Evolutionary conservation across 2,113 vertebrate genomes (phyloP).

Genomic region (Lonchura striata): DNA sequence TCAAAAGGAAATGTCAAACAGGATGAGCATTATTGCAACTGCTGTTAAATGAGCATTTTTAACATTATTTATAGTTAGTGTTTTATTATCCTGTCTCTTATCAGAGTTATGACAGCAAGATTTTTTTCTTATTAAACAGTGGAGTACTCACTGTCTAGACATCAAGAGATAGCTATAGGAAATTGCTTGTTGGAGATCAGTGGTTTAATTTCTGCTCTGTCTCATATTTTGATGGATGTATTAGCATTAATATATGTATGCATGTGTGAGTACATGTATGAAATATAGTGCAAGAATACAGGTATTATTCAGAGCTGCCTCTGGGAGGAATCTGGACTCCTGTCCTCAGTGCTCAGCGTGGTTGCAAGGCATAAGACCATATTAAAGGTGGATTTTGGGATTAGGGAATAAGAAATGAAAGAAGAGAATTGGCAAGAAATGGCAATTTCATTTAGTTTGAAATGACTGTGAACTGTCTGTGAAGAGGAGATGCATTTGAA

Average conservation of each 20-base stretch:
- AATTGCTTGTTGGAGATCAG: background rate
- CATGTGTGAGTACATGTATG: background rate
- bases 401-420: background rate
- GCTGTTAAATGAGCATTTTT: slow-evolving; percentile 14
- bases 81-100: background rate
- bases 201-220: background rate
- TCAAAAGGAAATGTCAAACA: slow-evolving; percentile 33
- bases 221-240: background rate
- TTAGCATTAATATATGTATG: background rate
- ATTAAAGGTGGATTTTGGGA: background rate
- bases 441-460: background rate
- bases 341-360: background rate
- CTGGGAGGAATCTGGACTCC: background rate
- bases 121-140: background rate
- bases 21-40: background rate
- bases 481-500: background rate
- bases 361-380: background rate
- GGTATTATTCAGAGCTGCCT: background rate
- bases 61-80: background rate
- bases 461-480: background rate
- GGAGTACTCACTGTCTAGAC: background rate
- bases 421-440: background rate
- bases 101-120: background rate
- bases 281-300: background rate
- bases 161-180: background rate